Percentiles rank a stretch among this genome's conserved stretches.
Evolutionary conservation across 2,797 vertebrate genomes (phyloP).

Genomic region (Ceryle rudis): DNA sequence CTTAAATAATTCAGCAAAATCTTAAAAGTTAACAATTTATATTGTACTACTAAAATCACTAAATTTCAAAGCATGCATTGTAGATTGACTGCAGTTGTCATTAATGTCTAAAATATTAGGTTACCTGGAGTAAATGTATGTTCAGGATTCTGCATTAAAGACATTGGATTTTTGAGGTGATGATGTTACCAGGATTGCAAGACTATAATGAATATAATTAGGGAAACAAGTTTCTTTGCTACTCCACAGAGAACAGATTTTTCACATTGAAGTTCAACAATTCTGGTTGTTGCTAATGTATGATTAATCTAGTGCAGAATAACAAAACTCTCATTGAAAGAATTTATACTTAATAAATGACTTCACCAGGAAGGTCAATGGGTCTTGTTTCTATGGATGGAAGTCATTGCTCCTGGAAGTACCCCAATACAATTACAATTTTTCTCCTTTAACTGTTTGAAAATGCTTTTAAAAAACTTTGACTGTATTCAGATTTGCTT

Average conservation of each 20-base stretch:
- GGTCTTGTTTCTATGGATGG: background rate
- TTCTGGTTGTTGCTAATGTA: background rate
- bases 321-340: background rate
- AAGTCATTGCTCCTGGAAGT: background rate
- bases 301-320: background rate
- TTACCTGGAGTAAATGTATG: background rate
- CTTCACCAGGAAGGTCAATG: background rate
- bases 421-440: background rate
- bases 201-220: background rate
- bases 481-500: background rate
- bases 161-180: background rate
- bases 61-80: background rate
- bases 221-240: background rate
- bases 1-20: background rate
- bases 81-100: background rate
- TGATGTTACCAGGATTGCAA: background rate
- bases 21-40: background rate
- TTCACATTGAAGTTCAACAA: background rate
- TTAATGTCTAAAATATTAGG: background rate
- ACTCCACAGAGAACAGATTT: background rate
- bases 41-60: background rate
- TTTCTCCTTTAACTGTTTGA: background rate
- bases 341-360: background rate
- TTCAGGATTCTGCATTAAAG: conserved; percentile 7
- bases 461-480: background rate